phyloP scores from a whole-genome alignment of 2,888 invertebrate genomes.

The Aleiodes testaceus region DNA sequence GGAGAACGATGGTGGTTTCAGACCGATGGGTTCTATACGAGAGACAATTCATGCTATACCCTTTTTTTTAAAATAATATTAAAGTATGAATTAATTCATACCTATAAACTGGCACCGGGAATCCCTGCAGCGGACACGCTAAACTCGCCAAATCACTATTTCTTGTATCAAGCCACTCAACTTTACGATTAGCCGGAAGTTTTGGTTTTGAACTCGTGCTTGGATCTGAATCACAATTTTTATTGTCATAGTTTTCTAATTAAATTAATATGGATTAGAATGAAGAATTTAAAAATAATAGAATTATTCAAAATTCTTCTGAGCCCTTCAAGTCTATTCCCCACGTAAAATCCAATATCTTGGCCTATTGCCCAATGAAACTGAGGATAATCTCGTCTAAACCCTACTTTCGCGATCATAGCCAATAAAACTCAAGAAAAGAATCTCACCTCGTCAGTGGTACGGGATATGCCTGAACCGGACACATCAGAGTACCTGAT shows the following conservation, averaged over 20 bases:
- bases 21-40: slow-evolving; percentile 79
- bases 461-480: slow-evolving; percentile 77
- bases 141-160: slow-evolving; percentile 66
- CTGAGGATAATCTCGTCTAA: slow-evolving; percentile 31
- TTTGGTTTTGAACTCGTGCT: slow-evolving; percentile 68
- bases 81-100: slow-evolving; percentile 48
- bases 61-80: slow-evolving; percentile 1
- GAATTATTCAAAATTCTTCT: slow-evolving; percentile 25
- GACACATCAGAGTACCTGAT: slow-evolving; percentile 75
- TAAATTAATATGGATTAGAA: too few species aligned
- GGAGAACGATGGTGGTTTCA: slow-evolving; percentile 80
- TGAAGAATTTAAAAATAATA: background rate
- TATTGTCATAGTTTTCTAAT: background rate
- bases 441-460: slow-evolving; percentile 74
- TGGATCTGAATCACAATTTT: slow-evolving; percentile 59
- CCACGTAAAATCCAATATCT: background rate
- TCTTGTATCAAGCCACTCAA: slow-evolving; percentile 67
- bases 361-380: slow-evolving; percentile 21
- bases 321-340: background rate
- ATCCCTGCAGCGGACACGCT: slow-evolving; percentile 86
- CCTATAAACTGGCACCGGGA: slow-evolving; percentile 76
- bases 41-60: slow-evolving; percentile 25
- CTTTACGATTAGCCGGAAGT: slow-evolving; percentile 67
- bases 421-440: slow-evolving; percentile 39
- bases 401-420: slow-evolving; percentile 26